Conservation (phyloP, 1,140 invertebrate genomes). For the Andricus grossulariae region DNA sequence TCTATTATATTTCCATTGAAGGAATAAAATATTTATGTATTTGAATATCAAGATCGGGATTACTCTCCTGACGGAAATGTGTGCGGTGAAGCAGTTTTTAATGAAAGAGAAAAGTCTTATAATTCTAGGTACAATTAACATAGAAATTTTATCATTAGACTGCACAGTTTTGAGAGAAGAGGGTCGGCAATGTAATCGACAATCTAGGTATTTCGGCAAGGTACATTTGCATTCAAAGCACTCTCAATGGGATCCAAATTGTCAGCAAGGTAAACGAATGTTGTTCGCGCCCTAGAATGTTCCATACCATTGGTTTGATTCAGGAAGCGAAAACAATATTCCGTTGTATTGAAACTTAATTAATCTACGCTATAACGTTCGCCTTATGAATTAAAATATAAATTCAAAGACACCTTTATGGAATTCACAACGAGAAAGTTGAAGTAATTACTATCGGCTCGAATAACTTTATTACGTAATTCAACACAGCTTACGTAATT, state of each 20-base stretch:
- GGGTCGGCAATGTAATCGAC: constrained; percentile 18
- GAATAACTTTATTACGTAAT: too few relatives aligned
- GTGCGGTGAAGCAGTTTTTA: neutral
- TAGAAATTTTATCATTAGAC: constrained; percentile 22
- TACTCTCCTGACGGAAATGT: neutral
- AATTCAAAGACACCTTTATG: neutral
- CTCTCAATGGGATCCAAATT: constrained; percentile 13
- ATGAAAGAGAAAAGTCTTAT: neutral
- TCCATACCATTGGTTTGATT: neutral
- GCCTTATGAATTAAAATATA: neutral
- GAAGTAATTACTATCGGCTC: too few relatives aligned
- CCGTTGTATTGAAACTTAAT: neutral
- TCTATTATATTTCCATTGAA: too few relatives aligned
- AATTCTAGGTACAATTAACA: neutral
- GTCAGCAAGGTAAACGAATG: constrained; percentile 1
- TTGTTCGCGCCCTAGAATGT: constrained; percentile 1
- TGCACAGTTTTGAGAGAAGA: neutral
- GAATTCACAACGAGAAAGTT: too few relatives aligned
- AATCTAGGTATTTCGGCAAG: neutral
- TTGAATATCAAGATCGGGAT: neutral
- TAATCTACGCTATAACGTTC: neutral
- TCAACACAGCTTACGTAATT: too few relatives aligned
- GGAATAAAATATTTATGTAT: too few relatives aligned
- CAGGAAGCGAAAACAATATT: neutral
- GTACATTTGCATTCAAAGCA: constrained; percentile 15